phyloP scores from a whole-genome alignment of 2,113 vertebrate species.

The Pseudonaja textilis region DNA sequence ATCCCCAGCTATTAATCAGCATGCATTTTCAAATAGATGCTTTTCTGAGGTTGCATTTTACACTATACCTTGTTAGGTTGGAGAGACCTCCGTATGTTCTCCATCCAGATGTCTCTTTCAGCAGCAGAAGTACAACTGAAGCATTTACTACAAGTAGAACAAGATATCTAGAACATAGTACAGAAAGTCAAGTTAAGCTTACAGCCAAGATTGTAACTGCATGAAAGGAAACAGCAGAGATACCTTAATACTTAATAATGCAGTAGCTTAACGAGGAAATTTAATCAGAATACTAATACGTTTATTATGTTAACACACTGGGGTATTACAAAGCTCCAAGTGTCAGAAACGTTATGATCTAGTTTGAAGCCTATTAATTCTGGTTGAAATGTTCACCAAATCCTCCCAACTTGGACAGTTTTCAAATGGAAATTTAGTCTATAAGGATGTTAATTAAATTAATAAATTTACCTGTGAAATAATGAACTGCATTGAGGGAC shows the following conservation, averaged over 20 bases:
- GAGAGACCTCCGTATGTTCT: conserved; percentile 90
- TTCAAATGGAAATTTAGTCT: neutral
- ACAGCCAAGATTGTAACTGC: neutral
- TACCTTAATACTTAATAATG: conserved; percentile 8
- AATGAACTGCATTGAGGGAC: neutral
- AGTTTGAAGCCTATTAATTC: neutral
- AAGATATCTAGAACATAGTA: conserved; percentile 82
- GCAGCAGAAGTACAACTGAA: conserved; percentile 93
- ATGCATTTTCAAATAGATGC: conserved; percentile 23
- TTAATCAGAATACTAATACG: conserved; percentile 2
- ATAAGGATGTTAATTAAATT: neutral
- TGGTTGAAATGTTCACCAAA: neutral
- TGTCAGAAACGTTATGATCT: neutral
- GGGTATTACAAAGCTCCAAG: neutral
- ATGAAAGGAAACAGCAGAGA: neutral
- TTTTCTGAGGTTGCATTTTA: conserved; percentile 19
- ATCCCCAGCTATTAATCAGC: conserved; percentile 38
- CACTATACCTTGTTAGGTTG: conserved; percentile 94
- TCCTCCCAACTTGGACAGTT: neutral
- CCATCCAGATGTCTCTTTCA: conserved; percentile 99
- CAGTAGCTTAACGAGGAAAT: neutral
- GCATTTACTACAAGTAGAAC: conserved; percentile 91
- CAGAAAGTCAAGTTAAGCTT: conserved; percentile 41
- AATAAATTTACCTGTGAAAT: neutral
- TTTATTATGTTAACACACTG: neutral